Evolutionary conservation across 2,113 vertebrate genomes (phyloP), one percentile per base, ranked within the genome.

Genomic region (Trogon melanurus): DNA sequence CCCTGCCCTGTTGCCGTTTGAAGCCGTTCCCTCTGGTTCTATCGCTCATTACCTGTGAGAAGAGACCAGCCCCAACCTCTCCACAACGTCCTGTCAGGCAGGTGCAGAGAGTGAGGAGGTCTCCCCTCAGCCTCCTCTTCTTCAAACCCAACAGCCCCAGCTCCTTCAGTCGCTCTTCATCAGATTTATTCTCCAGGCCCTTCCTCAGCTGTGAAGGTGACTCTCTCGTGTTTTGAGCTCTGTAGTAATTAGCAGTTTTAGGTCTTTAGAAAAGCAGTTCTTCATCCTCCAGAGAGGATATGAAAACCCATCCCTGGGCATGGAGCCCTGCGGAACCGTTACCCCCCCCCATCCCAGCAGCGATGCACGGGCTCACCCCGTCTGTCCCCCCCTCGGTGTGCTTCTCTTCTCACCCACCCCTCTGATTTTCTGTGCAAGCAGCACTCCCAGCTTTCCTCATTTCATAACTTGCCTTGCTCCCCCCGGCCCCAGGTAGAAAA

Each of bases 311-410:
- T 29, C 41, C 61, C 32, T 8, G 16, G 5, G 26, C 0, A 2
- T n/a, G 22, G 41, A 69, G 69, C 51, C 26, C 29, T 0, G 3
- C 13, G 17, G 25, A 50, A 30, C 30, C 3, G 13, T 30, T 6
- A 23, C 21, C 47, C n/a, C n/a, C n/a, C n/a, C n/a, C n/a, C n/a
- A n/a, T 3, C 45, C 13, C 13, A 6, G 11, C 0, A 0, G 19
- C 10, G 47, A 29, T 41, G 41, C 41, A 41, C 11, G 41, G 41
- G 41, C 41, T 41, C 41, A 41, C 41, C 30, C 20, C 9, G 3
- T 2, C 34, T 47, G 10, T 12, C 36, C 47, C 30, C 41, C 38
- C 7, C 0, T 32, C 2, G 1, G 6, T 4, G 9, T 44, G 44
- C 16, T 61, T 27, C 15, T 23, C 34, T 34, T 47, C 34, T 36